These are phyloP conservation scores for Cuculus canorus DNA, from an alignment of 2,797 vertebrate species.

Conservation along the genomic window DNA sequence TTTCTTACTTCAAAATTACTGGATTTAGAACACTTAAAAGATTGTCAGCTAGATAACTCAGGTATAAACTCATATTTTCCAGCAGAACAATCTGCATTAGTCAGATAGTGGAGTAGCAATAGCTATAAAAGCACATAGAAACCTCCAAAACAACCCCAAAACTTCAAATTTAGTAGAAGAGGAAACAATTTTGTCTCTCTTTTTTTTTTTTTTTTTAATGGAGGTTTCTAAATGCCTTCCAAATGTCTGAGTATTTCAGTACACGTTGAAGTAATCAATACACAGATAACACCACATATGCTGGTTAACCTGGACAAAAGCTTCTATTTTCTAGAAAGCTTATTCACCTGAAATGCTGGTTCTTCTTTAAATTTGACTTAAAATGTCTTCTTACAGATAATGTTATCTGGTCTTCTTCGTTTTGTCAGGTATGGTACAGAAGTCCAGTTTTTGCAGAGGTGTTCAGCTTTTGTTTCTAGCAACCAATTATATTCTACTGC, in stretches of 20 bases:
- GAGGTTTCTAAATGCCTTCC: not conserved
- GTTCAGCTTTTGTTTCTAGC: not conserved
- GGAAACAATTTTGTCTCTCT: not conserved
- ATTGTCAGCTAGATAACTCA: not conserved
- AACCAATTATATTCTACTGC: not conserved
- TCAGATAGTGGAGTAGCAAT: not conserved
- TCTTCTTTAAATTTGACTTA: not conserved
- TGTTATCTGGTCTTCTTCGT: not conserved
- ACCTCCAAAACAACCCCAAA: not conserved
- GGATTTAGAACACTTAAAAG: not conserved
- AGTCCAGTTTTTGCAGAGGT: not conserved
- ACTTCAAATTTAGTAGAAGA: not conserved
- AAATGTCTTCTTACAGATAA: not conserved
- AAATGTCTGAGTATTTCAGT: not conserved
- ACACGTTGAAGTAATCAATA: not conserved
- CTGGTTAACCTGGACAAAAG: not conserved
- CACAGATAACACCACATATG: rapidly evolving
- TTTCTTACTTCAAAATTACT: not conserved
- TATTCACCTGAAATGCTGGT: not conserved
- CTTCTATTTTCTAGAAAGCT: not conserved
- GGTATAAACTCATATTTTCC: not conserved
- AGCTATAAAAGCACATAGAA: not conserved
- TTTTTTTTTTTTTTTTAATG: not conserved
- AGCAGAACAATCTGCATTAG: not conserved
- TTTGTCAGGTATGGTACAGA: not conserved